phyloP scores from a whole-genome alignment of 1,140 invertebrate genomes.

The Aphidius gifuensis region DNA sequence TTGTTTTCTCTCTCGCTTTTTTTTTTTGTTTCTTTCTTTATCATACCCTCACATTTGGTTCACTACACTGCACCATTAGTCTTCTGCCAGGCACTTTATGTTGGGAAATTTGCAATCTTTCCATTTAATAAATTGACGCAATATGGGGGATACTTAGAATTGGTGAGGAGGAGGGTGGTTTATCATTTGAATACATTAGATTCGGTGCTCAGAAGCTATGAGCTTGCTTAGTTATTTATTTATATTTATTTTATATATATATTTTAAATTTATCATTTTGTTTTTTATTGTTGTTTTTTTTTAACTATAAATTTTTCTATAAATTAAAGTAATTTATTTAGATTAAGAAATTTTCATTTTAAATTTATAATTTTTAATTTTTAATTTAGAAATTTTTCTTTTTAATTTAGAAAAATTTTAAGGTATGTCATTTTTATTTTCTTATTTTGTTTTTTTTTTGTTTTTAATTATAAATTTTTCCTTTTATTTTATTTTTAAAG shows the following conservation, averaged over 20 bases:
- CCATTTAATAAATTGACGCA: conserved; percentile 56
- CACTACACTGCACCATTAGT: conserved; percentile 43
- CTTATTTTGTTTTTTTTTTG: no score
- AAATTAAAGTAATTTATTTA: no score
- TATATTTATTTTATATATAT: not conserved
- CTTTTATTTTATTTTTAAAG: no score
- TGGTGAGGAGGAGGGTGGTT: conserved; percentile 32
- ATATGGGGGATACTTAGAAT: conserved; percentile 18
- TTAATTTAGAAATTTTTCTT: no score
- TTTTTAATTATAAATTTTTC: no score
- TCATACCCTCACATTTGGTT: conserved; percentile 1
- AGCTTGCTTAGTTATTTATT: not conserved
- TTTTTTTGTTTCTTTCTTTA: conserved; percentile 5
- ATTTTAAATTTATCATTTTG: not conserved
- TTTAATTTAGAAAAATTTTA: no score
- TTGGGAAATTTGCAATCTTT: conserved; percentile 57
- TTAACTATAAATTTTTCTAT: no score
- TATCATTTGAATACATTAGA: conserved; percentile 53
- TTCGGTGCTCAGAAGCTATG: conserved; percentile 17
- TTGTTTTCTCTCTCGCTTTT: conserved; percentile 13
- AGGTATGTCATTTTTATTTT: no score
- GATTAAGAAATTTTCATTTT: no score
- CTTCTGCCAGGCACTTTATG: conserved; percentile 53
- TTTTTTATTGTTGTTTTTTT: no score
- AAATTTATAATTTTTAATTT: no score